Evolutionary conservation across 2,797 vertebrate genomes (phyloP).

Genomic region (Anguilla marmorata): DNA sequence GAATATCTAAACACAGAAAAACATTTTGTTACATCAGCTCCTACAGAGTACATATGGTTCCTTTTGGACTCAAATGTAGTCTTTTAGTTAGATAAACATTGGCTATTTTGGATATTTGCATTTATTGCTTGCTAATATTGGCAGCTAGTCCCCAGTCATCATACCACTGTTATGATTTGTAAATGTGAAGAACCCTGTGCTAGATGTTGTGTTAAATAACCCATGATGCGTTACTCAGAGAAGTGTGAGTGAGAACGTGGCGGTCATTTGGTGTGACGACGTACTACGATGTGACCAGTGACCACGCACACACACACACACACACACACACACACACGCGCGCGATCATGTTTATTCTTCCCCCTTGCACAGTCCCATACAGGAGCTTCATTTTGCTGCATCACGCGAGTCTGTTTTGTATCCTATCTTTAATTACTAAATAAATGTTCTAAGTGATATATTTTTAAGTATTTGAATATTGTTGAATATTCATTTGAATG

Average conservation of each 20-base stretch:
- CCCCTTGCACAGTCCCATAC: neutral
- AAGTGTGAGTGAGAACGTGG: neutral
- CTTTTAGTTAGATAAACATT: too few relatives aligned
- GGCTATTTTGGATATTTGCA: neutral
- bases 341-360: neutral
- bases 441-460: conserved; percentile 54
- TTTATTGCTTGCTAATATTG: neutral
- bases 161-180: neutral
- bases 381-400: neutral
- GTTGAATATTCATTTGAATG: neutral
- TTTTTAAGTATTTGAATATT: conserved; percentile 23
- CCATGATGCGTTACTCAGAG: neutral
- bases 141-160: neutral
- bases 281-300: neutral
- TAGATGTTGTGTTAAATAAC: neutral
- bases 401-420: conserved; percentile 38
- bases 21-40: too few relatives aligned
- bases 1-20: neutral
- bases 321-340: neutral
- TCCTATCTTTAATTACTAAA: conserved; percentile 44
- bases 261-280: neutral
- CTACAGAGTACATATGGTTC: too few relatives aligned
- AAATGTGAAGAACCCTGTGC: neutral
- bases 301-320: too few relatives aligned
- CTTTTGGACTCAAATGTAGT: too few relatives aligned